A percentile compares a stretch with the other conserved stretches of the same genome.
Conservation (phyloP, 2,888 invertebrate genomes). For the Lysandra bellargus region DNA sequence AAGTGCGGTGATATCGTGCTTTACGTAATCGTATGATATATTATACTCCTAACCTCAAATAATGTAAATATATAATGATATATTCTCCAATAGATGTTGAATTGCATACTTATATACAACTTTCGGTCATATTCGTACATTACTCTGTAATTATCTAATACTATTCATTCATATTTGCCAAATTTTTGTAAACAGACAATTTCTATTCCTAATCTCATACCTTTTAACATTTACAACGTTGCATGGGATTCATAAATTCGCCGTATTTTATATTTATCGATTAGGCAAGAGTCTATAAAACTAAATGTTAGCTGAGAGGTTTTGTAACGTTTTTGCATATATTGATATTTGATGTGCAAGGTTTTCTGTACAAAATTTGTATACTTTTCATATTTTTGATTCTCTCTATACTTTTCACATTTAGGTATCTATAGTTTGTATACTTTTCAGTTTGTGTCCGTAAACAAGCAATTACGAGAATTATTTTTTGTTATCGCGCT, state of each 20-base stretch:
- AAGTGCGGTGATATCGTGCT: background rate
- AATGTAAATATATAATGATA: background rate
- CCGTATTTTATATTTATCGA: background rate
- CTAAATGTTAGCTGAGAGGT: background rate
- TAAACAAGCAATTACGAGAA: background rate
- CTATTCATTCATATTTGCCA: background rate
- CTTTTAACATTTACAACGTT: background rate
- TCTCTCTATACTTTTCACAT: background rate
- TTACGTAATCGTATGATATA: background rate
- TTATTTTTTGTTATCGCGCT: slow-evolving; percentile 2
- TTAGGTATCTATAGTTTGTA: background rate
- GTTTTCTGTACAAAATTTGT: background rate
- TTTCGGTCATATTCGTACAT: too few relatives aligned
- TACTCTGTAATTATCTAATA: too few relatives aligned
- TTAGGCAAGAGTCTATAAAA: background rate
- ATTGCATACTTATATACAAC: too few relatives aligned
- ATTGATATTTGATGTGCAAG: background rate
- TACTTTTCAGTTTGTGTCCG: background rate
- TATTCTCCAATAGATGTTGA: too few relatives aligned
- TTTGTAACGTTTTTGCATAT: background rate
- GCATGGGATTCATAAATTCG: too few relatives aligned
- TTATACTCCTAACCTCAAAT: background rate
- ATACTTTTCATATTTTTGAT: too few relatives aligned
- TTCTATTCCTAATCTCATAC: too few relatives aligned
- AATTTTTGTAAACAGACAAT: background rate